phyloP scores from a whole-genome alignment of 2,113 vertebrate genomes.

The Corythoichthys haematopterus region DNA sequence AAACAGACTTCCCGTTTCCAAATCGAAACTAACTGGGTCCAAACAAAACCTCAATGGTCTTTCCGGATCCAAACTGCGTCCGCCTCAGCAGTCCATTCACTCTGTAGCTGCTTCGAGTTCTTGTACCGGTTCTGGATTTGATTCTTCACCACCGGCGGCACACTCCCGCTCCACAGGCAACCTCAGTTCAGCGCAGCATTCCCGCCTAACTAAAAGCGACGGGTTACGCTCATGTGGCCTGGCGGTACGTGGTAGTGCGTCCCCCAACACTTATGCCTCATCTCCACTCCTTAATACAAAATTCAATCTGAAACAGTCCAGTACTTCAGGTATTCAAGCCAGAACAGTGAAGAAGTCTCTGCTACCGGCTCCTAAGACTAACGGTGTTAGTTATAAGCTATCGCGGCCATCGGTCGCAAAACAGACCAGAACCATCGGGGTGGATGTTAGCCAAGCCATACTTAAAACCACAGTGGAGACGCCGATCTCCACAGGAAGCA shows the following conservation, averaged over 20 bases:
- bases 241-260: slow-evolving; percentile 79
- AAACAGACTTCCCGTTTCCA: slow-evolving; percentile 12
- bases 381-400: slow-evolving; percentile 79
- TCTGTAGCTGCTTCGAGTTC: slow-evolving; percentile 37
- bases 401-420: slow-evolving; percentile 81
- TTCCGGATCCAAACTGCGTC: slow-evolving; percentile 28
- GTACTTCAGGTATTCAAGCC: slow-evolving; percentile 11
- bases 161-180: slow-evolving; percentile 80
- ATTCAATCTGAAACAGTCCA: slow-evolving; percentile 71
- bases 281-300: slow-evolving; percentile 68
- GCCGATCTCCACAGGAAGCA: slow-evolving; percentile 28
- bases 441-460: slow-evolving; percentile 12
- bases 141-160: slow-evolving; percentile 72
- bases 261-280: slow-evolving; percentile 43
- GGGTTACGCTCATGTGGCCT: slow-evolving; percentile 88
- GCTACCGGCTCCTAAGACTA: slow-evolving; percentile 66
- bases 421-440: slow-evolving; percentile 60
- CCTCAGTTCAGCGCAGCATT: slow-evolving; percentile 43
- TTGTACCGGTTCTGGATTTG: slow-evolving; percentile 43
- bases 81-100: slow-evolving; percentile 16
- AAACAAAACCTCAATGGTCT: slow-evolving; percentile 16
- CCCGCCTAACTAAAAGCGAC: slow-evolving; percentile 68
- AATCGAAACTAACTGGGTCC: slow-evolving; percentile 1
- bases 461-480: slow-evolving; percentile 24
- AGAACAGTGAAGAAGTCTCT: slow-evolving; percentile 76